Base-by-base conservation (phyloP, 2,797 vertebrate genomes). In the Betta splendens region DNA sequence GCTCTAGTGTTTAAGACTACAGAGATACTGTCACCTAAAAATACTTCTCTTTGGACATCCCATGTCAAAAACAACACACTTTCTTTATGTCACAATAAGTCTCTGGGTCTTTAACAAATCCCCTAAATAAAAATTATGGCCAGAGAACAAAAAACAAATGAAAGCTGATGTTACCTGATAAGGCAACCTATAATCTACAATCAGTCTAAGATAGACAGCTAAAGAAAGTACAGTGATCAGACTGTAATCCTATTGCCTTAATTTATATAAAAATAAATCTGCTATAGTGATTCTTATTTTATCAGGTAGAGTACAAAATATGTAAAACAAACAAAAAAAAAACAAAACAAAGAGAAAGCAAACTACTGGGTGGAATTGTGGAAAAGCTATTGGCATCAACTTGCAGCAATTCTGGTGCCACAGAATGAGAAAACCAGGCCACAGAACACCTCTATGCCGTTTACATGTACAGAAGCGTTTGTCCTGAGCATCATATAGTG, bases 241-340 rank as follows among this genome's bases (percentile, higher is more conserved):
- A 88, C 86, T 80, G 75, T 85, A 78, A 81, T 81, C 67, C 72
- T 83, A 78, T 83, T 81, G 72, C 75, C 69, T 83, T 67, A 69
- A 80, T 84, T 79, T 58, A 80, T 89, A 90, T 61, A 87, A 92
- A 90, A 91, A 91, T 88, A 90, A 89, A 86, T 87, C 83, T 72
- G 72, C 75, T 85, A 84, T 85, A 83, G 84, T 80, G 79, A 85
- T 72, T 84, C 17, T 48, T 77, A 31, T 79, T 51, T 63, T 54
- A 72, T 57, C 73, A 74, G 66, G 62, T 85, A 81, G 64, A 84
- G 77, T 89, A 87, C 64, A 87, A 88, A 88, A 87, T 49, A 69
- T 81, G 66, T 71, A 59, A 61, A 59, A 63, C n/a, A 46, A 44
- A n/a, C n/a, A n/a, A 52, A 46, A 70, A 65, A 74, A 47, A 57